phyloP scores from a whole-genome alignment of 2,888 invertebrate genomes.

The Sympetrum striolatum region DNA sequence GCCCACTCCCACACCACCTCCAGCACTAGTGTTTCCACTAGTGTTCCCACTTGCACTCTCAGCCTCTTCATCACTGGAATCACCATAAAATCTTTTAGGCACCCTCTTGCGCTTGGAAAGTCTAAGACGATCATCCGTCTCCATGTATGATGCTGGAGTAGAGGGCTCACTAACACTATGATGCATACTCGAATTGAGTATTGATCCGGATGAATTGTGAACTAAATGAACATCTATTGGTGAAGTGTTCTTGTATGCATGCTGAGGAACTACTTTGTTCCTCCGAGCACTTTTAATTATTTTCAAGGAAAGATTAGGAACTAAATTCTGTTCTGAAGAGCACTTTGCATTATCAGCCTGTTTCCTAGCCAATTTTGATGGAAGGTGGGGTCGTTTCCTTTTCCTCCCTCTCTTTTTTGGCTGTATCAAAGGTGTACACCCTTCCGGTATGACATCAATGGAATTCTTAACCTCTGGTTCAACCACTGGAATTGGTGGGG shows the following conservation, averaged over 20 bases:
- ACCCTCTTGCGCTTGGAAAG: slow-evolving; percentile 81
- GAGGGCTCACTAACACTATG: slow-evolving; percentile 7
- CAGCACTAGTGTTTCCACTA: not conserved
- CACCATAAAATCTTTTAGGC: slow-evolving; percentile 87
- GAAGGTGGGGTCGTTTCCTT: slow-evolving; percentile 32
- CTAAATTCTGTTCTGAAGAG: not conserved
- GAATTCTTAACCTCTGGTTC: not conserved
- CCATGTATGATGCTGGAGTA: slow-evolving; percentile 1
- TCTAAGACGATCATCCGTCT: slow-evolving; percentile 68
- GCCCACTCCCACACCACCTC: not conserved
- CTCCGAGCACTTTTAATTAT: slow-evolving; percentile 4
- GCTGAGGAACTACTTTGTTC: not conserved
- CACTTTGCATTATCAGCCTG: slow-evolving; percentile 6
- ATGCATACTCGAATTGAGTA: slow-evolving; percentile 18
- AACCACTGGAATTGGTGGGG: not conserved
- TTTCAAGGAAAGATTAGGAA: not conserved
- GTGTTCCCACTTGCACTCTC: slow-evolving; percentile 53
- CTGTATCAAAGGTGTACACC: slow-evolving; percentile 20
- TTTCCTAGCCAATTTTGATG: slow-evolving; percentile 1
- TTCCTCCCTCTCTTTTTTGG: slow-evolving; percentile 16
- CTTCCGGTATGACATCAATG: slow-evolving; percentile 2
- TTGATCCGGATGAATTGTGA: slow-evolving; percentile 21
- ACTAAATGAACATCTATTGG: slow-evolving; percentile 7
- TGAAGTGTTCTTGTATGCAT: slow-evolving; percentile 3
- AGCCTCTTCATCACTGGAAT: slow-evolving; percentile 83